Conservation (phyloP, 2,888 invertebrate species). For the Euzetes globulus region DNA sequence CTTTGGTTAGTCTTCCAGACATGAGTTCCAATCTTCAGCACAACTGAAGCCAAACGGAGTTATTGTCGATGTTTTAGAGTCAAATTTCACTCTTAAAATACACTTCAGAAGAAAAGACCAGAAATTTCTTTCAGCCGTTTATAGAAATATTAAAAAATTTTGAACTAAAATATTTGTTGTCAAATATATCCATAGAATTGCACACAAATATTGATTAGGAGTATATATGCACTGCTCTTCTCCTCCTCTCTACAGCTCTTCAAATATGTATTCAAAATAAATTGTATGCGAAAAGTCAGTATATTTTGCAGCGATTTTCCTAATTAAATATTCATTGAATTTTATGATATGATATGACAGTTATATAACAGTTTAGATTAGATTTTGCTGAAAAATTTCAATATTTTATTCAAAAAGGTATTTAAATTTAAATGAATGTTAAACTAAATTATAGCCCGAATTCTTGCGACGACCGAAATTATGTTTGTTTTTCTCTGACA, state of each 20-base stretch:
- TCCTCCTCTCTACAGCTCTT: slow-evolving; percentile 33
- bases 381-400: too few species aligned
- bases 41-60: neutral
- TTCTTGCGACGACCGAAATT: too few species aligned
- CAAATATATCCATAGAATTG: neutral
- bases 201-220: neutral
- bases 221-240: neutral
- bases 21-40: neutral
- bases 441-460: too few species aligned
- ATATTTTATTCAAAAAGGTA: too few species aligned
- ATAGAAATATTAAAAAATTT: neutral
- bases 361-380: too few species aligned
- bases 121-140: neutral
- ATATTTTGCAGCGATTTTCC: neutral
- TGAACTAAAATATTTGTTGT: neutral
- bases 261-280: neutral
- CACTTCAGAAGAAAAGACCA: neutral
- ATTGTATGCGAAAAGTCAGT: too few species aligned
- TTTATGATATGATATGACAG: neutral
- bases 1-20: neutral
- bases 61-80: neutral
- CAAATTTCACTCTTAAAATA: neutral
- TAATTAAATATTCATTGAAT: slow-evolving; percentile 1
- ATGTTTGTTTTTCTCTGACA: too few species aligned
- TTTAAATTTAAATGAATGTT: too few species aligned